Evolutionary conservation across 2,797 vertebrate genomes (phyloP), one percentile per base, ranked within the genome.

Genomic region (Anisognathus igniventris): DNA sequence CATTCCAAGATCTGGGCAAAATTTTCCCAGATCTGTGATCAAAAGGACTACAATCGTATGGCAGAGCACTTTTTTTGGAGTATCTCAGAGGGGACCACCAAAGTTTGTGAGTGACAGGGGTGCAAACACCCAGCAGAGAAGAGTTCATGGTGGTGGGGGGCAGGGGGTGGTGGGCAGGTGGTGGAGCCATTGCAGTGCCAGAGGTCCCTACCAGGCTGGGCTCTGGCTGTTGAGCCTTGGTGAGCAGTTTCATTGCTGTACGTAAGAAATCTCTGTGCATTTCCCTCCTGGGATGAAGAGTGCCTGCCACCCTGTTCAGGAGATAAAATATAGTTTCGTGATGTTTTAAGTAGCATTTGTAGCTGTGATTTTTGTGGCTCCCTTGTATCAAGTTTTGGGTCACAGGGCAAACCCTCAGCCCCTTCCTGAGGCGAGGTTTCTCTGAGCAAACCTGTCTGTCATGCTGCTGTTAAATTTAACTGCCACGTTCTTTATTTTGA

Each of bases 401-500:
- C 48, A 60, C 18, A 19, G 48, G 68, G 54, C 51, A 40, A 78
- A 54, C 80, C 12, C 57, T 85, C 54, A 42, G n/a, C 35, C 44
- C 42, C 44, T 58, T 79, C 47, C 56, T 40, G 75, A 81, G 60
- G 44, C 1, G 1, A 62, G 65, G 48, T 79, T 89, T 87, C 61
- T 73, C 67, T 24, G 37, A 58, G 25, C 58, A 85, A 51, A 92
- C 37, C 73, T 78, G 57, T 56, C 72, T 79, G 53, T 77, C 17
- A 3, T 45, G 42, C 57, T 86, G 76, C 45, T 71, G 51, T 45
- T 65, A 17, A 19, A 71, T 86, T 88, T 83, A 71, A 73, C 31
- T 71, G 37, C 21, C 28, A 17, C 10, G 19, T 92, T 68, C 76
- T 94, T 90, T 74, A 47, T 67, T 91, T 86, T 78, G n/a, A 31